phyloP scores from a whole-genome alignment of 2,888 invertebrate species.

The Andrena flavipes region DNA sequence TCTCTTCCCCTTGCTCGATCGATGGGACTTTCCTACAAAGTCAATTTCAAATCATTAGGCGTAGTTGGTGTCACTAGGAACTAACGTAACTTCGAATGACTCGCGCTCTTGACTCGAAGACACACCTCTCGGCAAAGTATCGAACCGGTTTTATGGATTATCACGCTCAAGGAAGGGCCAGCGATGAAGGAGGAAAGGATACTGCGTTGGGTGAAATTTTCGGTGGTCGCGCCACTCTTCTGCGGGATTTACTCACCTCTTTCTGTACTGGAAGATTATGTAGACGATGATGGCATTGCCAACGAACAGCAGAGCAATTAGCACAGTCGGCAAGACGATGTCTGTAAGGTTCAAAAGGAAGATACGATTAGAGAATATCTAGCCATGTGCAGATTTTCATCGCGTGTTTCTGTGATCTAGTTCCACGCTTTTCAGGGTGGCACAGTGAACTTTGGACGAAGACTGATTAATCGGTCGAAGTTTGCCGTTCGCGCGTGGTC shows the following conservation, averaged over 20 bases:
- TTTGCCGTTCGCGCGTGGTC: constrained; percentile 32
- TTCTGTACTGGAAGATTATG: constrained; percentile 90
- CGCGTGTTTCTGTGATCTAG: neutral
- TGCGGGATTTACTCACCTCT: constrained; percentile 86
- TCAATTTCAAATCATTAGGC: neutral
- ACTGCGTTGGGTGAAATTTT: constrained; percentile 6
- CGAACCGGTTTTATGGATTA: neutral
- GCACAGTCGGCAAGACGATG: constrained; percentile 89
- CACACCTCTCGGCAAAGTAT: neutral
- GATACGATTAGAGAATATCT: constrained; percentile 9
- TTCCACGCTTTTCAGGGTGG: constrained; percentile 33
- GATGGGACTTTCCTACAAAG: constrained; percentile 83
- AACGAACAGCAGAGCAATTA: constrained; percentile 90
- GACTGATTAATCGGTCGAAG: constrained; percentile 58
- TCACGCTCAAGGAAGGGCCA: neutral
- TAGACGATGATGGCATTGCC: constrained; percentile 91
- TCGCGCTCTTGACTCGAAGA: too few relatives aligned
- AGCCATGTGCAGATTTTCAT: neutral
- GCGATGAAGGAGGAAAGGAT: neutral
- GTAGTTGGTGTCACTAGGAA: neutral
- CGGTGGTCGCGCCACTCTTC: neutral
- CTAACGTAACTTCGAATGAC: too few relatives aligned
- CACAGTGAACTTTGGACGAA: constrained; percentile 68
- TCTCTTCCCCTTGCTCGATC: constrained; percentile 83
- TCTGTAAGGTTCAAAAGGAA: constrained; percentile 86